Conservation (phyloP, 2,797 vertebrate genomes). For the Apogon talboti region DNA sequence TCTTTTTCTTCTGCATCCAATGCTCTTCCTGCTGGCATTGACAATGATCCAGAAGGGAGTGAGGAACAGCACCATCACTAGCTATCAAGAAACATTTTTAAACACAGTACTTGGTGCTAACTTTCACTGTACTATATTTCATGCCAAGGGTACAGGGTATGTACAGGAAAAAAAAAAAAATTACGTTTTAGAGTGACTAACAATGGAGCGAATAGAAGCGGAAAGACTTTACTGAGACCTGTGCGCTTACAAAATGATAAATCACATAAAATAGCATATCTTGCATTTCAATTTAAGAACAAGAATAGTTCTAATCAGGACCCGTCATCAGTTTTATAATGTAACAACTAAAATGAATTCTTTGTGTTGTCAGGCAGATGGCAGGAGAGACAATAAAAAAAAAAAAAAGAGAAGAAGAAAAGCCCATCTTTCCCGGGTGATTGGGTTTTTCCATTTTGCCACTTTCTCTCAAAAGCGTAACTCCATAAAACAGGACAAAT, state of each 20-base stretch:
- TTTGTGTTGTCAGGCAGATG: slow-evolving; percentile 60
- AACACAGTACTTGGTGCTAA: slow-evolving; percentile 53
- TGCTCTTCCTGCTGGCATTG: slow-evolving; percentile 62
- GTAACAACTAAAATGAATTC: slow-evolving; percentile 57
- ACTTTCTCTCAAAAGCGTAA: slow-evolving; percentile 69
- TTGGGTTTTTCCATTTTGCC: slow-evolving; percentile 76
- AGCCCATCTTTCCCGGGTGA: slow-evolving; percentile 62
- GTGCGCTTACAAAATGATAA: slow-evolving; percentile 40
- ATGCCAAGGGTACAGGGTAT: slow-evolving; percentile 59
- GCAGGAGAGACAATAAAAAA: slow-evolving; percentile 59
- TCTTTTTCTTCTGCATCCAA: slow-evolving; percentile 56
- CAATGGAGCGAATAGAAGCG: slow-evolving; percentile 67
- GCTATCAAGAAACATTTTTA: slow-evolving; percentile 51
- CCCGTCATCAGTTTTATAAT: slow-evolving; percentile 56
- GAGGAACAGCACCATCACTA: slow-evolving; percentile 49
- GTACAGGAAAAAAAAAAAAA: slow-evolving; percentile 36
- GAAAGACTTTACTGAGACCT: slow-evolving; percentile 41
- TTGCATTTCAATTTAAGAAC: slow-evolving; percentile 75
- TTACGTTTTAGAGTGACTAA: slow-evolving; percentile 41
- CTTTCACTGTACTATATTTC: slow-evolving; percentile 63
- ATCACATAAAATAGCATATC: slow-evolving; percentile 66
- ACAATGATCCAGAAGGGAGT: slow-evolving; percentile 54
- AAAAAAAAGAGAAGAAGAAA: slow-evolving; percentile 28
- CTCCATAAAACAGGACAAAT: slow-evolving; percentile 75
- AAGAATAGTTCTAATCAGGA: slow-evolving; percentile 75